Evolutionary conservation across 2,113 vertebrate genomes (phyloP).

Genomic region (human (Homo sapiens)): DNA sequence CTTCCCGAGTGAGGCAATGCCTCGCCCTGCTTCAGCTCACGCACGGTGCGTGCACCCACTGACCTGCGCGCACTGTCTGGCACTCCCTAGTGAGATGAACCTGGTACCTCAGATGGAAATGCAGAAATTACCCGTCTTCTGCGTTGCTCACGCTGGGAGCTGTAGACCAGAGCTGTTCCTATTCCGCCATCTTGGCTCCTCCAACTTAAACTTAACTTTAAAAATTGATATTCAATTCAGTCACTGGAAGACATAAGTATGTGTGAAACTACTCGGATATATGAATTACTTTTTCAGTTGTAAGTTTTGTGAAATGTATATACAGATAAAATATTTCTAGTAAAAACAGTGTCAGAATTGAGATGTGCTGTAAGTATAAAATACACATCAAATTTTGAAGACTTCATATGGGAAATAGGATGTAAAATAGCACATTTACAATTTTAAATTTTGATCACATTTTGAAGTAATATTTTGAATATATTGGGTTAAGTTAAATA

Average conservation of each 20-base stretch:
- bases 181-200: too few relatives aligned
- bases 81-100: too few relatives aligned
- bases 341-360: background rate
- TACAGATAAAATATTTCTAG: background rate
- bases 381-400: background rate
- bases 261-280: background rate
- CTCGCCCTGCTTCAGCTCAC: too few relatives aligned
- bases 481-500: background rate
- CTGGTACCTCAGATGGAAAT: too few relatives aligned
- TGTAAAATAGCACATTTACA: background rate
- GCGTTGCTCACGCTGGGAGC: too few relatives aligned
- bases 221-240: background rate
- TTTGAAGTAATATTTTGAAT: constrained; percentile 14
- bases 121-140: too few relatives aligned
- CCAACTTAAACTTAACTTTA: background rate
- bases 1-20: too few relatives aligned
- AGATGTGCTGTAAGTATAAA: background rate
- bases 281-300: background rate
- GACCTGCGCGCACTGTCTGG: too few relatives aligned
- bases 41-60: too few relatives aligned
- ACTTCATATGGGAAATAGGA: background rate
- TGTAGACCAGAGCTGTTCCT: too few relatives aligned
- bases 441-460: background rate
- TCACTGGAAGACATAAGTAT: background rate
- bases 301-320: constrained; percentile 22